Evolutionary conservation across 1,140 invertebrate species (phyloP).

Genomic region (Sesamia nonagrioides): DNA sequence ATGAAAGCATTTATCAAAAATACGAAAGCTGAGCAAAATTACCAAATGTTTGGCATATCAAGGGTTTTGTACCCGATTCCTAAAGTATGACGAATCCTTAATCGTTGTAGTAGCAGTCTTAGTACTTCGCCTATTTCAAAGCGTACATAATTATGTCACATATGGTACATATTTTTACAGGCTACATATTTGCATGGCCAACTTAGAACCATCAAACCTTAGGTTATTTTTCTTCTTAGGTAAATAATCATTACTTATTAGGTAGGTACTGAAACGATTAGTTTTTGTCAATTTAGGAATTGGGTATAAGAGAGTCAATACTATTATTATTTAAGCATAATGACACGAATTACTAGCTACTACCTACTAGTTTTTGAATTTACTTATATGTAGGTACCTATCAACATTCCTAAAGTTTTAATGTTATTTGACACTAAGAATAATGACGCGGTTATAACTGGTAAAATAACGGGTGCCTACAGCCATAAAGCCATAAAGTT

Average conservation of each 20-base stretch:
- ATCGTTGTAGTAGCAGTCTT: no score
- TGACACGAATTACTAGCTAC: not conserved
- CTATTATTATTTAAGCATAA: not conserved
- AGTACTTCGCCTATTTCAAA: no score
- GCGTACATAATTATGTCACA: no score
- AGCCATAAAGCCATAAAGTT: not conserved
- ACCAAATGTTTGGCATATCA: not conserved
- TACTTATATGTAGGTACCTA: no score
- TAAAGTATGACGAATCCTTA: no score
- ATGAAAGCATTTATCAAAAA: not conserved
- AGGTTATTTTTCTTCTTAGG: no score
- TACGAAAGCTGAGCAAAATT: constrained; percentile 16
- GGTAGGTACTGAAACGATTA: not conserved
- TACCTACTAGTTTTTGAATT: not conserved
- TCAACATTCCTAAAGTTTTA: not conserved
- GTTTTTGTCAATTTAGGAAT: not conserved
- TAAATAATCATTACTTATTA: not conserved
- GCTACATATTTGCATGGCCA: no score
- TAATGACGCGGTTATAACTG: no score
- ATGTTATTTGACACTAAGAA: not conserved
- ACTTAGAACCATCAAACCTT: no score
- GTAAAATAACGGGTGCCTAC: constrained; percentile 13
- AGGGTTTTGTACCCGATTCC: not conserved
- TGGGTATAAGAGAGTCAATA: not conserved
- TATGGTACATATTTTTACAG: no score